Percentiles rank a stretch among this genome's conserved stretches.
These are phyloP conservation scores for Hydractinia symbiolongicarpus DNA, from an alignment of 30 jellyfish, hydroid and myxozoan species.

Conservation along the genomic window DNA sequence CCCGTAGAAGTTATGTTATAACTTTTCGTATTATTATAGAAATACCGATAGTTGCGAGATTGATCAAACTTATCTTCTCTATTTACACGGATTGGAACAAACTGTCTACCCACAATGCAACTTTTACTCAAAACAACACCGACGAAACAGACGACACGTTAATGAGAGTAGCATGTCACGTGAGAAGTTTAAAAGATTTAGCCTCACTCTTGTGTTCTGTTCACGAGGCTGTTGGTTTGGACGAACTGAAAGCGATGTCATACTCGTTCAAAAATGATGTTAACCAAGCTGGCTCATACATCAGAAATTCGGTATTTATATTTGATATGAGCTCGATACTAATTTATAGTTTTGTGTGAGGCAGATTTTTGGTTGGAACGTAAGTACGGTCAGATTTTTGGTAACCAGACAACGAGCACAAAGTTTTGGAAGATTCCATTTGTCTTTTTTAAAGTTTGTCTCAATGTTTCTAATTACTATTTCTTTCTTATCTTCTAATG, in stretches of 20 bases:
- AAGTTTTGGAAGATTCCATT: no score
- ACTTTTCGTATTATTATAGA: not conserved
- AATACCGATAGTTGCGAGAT: constrained; percentile 21
- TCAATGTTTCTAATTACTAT: not conserved
- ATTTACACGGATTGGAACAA: constrained; percentile 17
- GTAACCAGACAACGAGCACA: no score
- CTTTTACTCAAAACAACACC: not conserved
- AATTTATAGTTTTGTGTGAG: no score
- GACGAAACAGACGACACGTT: not conserved
- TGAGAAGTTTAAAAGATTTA: constrained; percentile 14
- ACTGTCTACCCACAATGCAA: not conserved
- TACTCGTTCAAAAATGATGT: constrained; percentile 8
- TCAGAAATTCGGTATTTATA: not conserved
- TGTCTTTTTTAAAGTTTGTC: not conserved
- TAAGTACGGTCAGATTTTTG: no score
- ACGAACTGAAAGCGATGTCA: constrained; percentile 27
- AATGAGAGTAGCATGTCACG: constrained; percentile 11
- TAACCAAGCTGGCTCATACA: not conserved
- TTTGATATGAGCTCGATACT: no score
- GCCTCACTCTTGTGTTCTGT: constrained; percentile 37
- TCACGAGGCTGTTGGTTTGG: constrained; percentile 38
- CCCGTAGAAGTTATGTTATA: not conserved
- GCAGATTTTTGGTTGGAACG: no score
- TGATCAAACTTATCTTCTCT: constrained; percentile 17
- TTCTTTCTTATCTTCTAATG: no score